Evolutionary conservation across 2,113 vertebrate species (phyloP), one percentile per base, ranked within the genome.

Genomic region (Brachyistius frenatus): DNA sequence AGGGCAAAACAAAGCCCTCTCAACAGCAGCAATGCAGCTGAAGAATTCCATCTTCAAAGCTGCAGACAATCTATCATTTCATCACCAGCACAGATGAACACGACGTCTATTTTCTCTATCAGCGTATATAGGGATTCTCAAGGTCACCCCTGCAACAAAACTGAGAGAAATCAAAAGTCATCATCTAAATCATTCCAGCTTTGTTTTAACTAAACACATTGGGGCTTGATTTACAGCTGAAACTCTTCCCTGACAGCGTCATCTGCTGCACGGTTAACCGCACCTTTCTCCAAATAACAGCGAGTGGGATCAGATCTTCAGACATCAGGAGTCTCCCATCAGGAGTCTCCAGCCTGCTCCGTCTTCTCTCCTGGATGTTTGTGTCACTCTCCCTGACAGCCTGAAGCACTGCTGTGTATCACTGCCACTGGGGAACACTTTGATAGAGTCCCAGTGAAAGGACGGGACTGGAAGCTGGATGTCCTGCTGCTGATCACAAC

Each of bases 31-130:
- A 44, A 66, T 44, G 76, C 65, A 78, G 83, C 83, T 16, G 85
- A 88, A 84, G 80, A 88, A 82, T 81, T 88, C 80, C 76, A 62
- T 87, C 78, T 75, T 79, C 47, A n/a, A 46, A 87, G 78, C 55
- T 53, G 63, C 73, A 80, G 13, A 61, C 85, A 75, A 93, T 91
- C 76, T 91, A 87, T 89, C 88, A 87, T 85, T 88, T 85, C 73
- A 87, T 83, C 86, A 66, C 66, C 47, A 54, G 79, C 76, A 9
- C 79, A 76, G 71, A 77, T 66, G 79, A 90, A 80, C 80, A 74
- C 50, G 5, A 55, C 36, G 69, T 83, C 75, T 76, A 79, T 88
- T 89, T 90, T 86, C 86, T 78, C 75, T 65, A 78, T 90, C 87
- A 80, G 87, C 86, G 83, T 70, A 77, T 91, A 84, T 72, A 15